A percentile compares a stretch with the other conserved stretches of the same genome.
These are phyloP conservation scores for Drosophila auraria DNA, from an alignment of 1,140 invertebrate species.

Conservation along the genomic window DNA sequence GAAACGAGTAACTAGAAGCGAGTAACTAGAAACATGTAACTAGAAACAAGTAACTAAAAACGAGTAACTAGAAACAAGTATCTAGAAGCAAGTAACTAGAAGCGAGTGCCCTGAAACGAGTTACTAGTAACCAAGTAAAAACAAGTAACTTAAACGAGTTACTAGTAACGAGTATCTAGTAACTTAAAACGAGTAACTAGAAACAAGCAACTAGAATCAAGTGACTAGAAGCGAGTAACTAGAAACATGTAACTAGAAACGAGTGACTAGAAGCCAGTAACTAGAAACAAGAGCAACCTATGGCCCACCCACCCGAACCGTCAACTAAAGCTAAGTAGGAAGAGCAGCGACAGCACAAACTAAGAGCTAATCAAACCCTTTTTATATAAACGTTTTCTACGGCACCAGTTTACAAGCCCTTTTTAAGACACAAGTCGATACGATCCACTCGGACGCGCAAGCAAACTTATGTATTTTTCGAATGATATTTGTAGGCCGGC, in stretches of 20 bases:
- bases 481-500: slow-evolving; percentile 58
- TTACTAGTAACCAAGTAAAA: too few relatives aligned
- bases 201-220: background rate
- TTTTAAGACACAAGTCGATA: slow-evolving; percentile 13
- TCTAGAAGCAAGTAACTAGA: background rate
- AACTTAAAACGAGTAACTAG: background rate
- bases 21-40: background rate
- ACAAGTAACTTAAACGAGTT: too few relatives aligned
- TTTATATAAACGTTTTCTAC: slow-evolving; percentile 49
- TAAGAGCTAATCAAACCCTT: slow-evolving; percentile 35
- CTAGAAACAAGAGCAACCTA: slow-evolving; percentile 13
- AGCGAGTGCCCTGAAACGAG: background rate
- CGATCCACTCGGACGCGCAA: slow-evolving; percentile 14
- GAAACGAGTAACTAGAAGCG: background rate
- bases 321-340: slow-evolving; percentile 56
- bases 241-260: background rate
- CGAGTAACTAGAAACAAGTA: too few relatives aligned
- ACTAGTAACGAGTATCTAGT: too few relatives aligned
- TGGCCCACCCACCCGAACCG: slow-evolving; percentile 44
- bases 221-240: background rate
- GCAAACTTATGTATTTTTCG: slow-evolving; percentile 61
- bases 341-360: slow-evolving; percentile 42
- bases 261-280: background rate
- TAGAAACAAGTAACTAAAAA: background rate
- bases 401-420: slow-evolving; percentile 48